phyloP scores from a whole-genome alignment of 2,888 invertebrate genomes.

The Agriotes lineatus region DNA sequence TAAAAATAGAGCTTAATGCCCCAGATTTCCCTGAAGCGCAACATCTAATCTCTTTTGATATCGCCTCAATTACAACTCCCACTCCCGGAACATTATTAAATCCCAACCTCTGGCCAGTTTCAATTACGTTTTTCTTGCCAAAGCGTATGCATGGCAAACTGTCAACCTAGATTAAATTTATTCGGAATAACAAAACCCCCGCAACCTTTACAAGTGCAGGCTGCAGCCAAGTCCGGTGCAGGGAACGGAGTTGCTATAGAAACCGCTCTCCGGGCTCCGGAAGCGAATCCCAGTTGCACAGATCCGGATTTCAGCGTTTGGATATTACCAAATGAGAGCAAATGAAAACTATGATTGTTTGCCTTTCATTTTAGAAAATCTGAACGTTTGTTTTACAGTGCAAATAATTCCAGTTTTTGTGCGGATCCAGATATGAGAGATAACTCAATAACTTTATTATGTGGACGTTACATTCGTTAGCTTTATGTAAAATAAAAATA shows the following conservation, averaged over 20 bases:
- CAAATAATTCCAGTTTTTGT: too few relatives aligned
- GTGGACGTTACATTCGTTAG: too few relatives aligned
- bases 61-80: too few relatives aligned
- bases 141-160: not conserved
- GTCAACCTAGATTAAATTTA: conserved; percentile 20
- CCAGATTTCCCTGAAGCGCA: too few relatives aligned
- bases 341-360: not conserved
- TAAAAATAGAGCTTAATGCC: too few relatives aligned
- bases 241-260: conserved; percentile 31
- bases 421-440: too few relatives aligned
- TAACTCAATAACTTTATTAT: too few relatives aligned
- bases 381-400: too few relatives aligned
- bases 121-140: not conserved
- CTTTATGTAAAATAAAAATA: too few relatives aligned
- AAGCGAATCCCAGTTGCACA: conserved; percentile 19
- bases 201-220: conserved; percentile 18
- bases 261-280: conserved; percentile 19
- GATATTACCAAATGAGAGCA: not conserved
- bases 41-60: too few relatives aligned
- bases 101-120: not conserved
- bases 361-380: too few relatives aligned
- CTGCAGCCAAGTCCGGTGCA: conserved; percentile 20
- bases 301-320: not conserved
- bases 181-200: conserved; percentile 9
- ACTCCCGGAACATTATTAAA: not conserved